phyloP scores from a whole-genome alignment of 2,797 vertebrate species.

The Taeniopygia guttata region DNA sequence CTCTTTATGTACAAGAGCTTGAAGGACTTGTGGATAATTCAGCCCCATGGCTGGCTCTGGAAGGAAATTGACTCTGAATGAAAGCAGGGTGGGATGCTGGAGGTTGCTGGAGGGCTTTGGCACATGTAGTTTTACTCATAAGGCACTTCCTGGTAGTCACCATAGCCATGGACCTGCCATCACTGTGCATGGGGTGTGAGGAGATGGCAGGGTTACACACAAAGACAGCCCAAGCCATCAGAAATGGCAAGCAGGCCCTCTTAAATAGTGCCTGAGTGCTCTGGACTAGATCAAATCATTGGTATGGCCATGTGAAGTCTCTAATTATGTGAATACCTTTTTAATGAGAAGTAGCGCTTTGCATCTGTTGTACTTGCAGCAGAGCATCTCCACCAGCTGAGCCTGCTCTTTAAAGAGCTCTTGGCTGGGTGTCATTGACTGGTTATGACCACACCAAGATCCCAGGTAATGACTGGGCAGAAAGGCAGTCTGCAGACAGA shows the following conservation, averaged over 20 bases:
- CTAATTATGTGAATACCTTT: slow-evolving; percentile 64
- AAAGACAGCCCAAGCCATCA: neutral
- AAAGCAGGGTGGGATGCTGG: neutral
- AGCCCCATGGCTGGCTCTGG: neutral
- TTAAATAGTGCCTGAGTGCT: neutral
- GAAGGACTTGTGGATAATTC: neutral
- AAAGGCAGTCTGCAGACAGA: slow-evolving; percentile 44
- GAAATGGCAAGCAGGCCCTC: neutral
- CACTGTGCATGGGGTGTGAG: neutral
- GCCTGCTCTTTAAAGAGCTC: slow-evolving; percentile 53
- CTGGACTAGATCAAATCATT: slow-evolving; percentile 28
- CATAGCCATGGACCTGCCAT: neutral
- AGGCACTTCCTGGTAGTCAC: neutral
- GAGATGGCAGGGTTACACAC: neutral
- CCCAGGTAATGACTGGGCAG: slow-evolving; percentile 37
- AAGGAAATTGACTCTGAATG: neutral
- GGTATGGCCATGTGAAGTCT: slow-evolving; percentile 48
- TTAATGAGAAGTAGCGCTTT: slow-evolving; percentile 72
- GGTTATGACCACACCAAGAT: neutral
- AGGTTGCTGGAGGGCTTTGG: neutral
- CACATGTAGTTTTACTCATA: fast-evolving
- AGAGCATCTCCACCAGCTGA: slow-evolving; percentile 51
- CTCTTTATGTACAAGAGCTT: neutral
- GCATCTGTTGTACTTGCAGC: slow-evolving; percentile 46
- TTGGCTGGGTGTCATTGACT: neutral